A percentile compares a stretch with the other conserved stretches of the same genome.
Evolutionary conservation across 1,140 invertebrate species (phyloP).

Genomic region (Solen grandis): DNA sequence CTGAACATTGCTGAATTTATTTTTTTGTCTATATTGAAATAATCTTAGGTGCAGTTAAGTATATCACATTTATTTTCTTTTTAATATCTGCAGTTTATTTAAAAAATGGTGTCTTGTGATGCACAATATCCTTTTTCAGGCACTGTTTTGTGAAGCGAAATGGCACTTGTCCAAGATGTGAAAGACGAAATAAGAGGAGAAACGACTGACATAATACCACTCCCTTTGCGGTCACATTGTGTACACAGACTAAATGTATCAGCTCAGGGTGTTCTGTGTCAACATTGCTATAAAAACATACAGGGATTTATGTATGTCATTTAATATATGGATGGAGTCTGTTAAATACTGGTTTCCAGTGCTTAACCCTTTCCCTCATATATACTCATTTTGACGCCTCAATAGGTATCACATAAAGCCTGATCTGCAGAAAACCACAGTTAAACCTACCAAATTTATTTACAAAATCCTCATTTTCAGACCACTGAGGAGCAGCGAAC

Average conservation of each 20-base stretch:
- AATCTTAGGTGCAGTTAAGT: background rate
- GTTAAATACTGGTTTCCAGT: too few relatives aligned
- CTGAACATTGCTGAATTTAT: background rate
- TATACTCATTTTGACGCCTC: too few relatives aligned
- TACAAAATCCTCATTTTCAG: too few relatives aligned
- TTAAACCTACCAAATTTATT: too few relatives aligned
- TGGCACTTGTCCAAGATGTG: constrained; percentile 47
- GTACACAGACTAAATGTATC: background rate
- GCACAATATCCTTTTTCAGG: constrained; percentile 29
- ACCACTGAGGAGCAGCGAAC: too few relatives aligned
- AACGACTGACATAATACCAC: constrained; percentile 10
- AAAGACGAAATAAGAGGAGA: constrained; percentile 34
- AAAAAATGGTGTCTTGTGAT: background rate
- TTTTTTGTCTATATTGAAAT: background rate
- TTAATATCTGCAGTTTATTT: background rate
- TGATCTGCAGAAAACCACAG: too few relatives aligned
- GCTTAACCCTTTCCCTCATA: too few relatives aligned
- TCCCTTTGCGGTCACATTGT: background rate
- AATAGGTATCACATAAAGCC: too few relatives aligned
- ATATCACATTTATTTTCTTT: background rate
- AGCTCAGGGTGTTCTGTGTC: too few relatives aligned
- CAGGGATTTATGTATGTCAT: too few relatives aligned
- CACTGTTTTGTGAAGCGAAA: constrained; percentile 52
- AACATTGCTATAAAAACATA: too few relatives aligned
- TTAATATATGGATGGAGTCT: too few relatives aligned